Evolutionary conservation across 2,888 invertebrate species (phyloP), one percentile per base, ranked within the genome.

Genomic region (Drosophila prostipennis): DNA sequence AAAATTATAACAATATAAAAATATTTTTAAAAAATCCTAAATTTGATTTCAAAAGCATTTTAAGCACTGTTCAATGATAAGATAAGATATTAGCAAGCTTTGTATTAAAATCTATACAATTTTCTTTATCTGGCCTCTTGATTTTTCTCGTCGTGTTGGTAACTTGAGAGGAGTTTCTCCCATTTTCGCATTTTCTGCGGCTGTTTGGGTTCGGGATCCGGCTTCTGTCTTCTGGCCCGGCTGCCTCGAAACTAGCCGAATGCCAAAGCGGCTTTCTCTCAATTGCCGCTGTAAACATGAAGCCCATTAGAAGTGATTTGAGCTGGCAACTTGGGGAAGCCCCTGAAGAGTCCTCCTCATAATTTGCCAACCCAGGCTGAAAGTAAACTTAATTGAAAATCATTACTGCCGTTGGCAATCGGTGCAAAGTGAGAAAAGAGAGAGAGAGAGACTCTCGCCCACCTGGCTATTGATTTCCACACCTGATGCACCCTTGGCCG

Each of bases 231-330:
- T 34, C 11, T 34, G 34, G 34, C 34, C 10, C 3, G 34, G 68
- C 71, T 57, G 58, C 51, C 32, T 59, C 54, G 51, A 40, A 63
- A 52, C 73, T 64, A 52, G 55, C 49, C 70, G 54, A 70, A 71
- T 72, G 74, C 74, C 72, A 89, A 84, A 84, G 80, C 89, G 85
- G 89, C 89, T 89, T 89, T 84, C 80, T 90, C 84, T 89, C 88
- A 89, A 90, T 89, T 89, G 90, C 80, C 90, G 83, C 77, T 83
- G 87, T 83, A 89, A 89, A 89, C 90, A 90, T 85, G 88, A 89
- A 90, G 78, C 80, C 85, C 78, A 80, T 87, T 87, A 89, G 87
- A 85, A 80, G 88, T 88, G 82, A 83, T 88, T 83, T 83, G 84
- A 87, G 81, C 81, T 64, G 80, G 46, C 83, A 79, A 83, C 65